phyloP scores from a whole-genome alignment of 2,797 vertebrate species.

The Rhynchotus rufescens region DNA sequence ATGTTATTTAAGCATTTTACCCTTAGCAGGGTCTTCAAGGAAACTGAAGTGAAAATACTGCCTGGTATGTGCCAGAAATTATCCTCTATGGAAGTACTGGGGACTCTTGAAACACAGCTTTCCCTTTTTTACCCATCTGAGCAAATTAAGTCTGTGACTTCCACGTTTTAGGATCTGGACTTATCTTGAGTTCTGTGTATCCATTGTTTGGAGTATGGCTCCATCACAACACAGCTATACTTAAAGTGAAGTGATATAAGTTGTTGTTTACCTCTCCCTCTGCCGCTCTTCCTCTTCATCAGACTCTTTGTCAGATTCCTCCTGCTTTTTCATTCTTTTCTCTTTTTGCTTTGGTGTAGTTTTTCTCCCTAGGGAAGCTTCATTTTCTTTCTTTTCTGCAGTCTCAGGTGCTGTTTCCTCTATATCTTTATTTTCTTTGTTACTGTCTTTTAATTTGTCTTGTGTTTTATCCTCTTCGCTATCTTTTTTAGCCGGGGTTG shows the following conservation, averaged over 20 bases:
- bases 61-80: background rate
- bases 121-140: background rate
- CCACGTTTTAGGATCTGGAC: background rate
- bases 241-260: background rate
- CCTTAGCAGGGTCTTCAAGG: background rate
- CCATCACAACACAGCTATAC: background rate
- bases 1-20: background rate
- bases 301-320: slow-evolving; percentile 89
- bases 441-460: slow-evolving; percentile 82
- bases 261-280: slow-evolving; percentile 73
- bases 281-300: slow-evolving; percentile 86
- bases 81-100: background rate
- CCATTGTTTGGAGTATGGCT: background rate
- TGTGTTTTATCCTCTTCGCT: slow-evolving; percentile 80
- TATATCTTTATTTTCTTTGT: slow-evolving; percentile 81
- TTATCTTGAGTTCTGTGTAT: background rate
- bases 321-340: slow-evolving; percentile 80
- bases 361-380: slow-evolving; percentile 75
- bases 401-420: slow-evolving; percentile 74
- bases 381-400: slow-evolving; percentile 79
- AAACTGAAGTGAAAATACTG: background rate
- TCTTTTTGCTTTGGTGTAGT: slow-evolving; percentile 80
- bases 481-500: slow-evolving; percentile 81
- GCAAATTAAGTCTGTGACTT: background rate
- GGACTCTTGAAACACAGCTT: background rate